Evolutionary conservation across 2,888 invertebrate genomes (phyloP).

Genomic region (Chymomyza amoena): DNA sequence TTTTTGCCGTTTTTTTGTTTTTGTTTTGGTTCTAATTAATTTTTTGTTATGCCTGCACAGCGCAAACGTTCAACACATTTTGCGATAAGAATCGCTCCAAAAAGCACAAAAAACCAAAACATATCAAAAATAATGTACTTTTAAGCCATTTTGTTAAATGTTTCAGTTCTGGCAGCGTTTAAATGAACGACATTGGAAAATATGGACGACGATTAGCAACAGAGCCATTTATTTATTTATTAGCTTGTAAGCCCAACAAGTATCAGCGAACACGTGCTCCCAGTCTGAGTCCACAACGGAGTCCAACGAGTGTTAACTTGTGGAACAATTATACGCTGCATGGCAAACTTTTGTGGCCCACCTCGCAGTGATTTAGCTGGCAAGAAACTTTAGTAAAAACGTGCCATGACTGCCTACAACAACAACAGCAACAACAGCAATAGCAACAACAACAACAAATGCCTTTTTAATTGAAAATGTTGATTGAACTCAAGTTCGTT

Average conservation of each 20-base stretch:
- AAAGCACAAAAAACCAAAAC: too few relatives aligned
- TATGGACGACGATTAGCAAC: constrained; percentile 68
- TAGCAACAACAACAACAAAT: constrained; percentile 45
- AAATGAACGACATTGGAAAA: constrained; percentile 71
- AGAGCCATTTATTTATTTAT: constrained; percentile 23
- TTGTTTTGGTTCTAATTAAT: too few relatives aligned
- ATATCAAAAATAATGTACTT: too few relatives aligned
- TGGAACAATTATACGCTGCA: not conserved
- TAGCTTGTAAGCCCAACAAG: constrained; percentile 8
- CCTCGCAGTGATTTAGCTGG: too few relatives aligned
- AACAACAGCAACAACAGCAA: constrained; percentile 31
- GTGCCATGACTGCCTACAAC: constrained; percentile 50
- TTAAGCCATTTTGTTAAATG: too few relatives aligned
- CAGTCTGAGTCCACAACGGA: too few relatives aligned
- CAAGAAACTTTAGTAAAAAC: constrained; percentile 53
- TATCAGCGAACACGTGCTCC: constrained; percentile 56
- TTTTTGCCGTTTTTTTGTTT: too few relatives aligned
- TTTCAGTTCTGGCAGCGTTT: too few relatives aligned
- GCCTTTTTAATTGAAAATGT: constrained; percentile 65
- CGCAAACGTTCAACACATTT: too few relatives aligned
- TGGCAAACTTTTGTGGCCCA: too few relatives aligned
- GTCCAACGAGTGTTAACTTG: not conserved
- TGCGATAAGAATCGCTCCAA: too few relatives aligned
- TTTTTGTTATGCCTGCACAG: too few relatives aligned
- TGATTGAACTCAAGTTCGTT: constrained; percentile 72